Evolutionary conservation across 2,888 invertebrate genomes (phyloP), one percentile per base, ranked within the genome.

Genomic region (Pheosia tremula): DNA sequence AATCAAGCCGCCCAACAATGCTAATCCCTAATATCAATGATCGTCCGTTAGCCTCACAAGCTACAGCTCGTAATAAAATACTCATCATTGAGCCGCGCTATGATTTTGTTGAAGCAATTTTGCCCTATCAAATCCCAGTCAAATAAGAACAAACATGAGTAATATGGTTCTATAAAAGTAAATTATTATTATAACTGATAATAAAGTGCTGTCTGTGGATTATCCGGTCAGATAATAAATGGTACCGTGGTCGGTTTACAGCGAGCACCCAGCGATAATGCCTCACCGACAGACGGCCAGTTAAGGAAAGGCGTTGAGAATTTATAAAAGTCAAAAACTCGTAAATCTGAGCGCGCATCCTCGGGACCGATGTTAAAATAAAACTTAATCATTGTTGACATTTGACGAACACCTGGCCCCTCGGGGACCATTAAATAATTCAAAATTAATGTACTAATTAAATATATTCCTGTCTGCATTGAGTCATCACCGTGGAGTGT

Each of bases 101-200:
- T 90, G 86, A 89, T 88, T 90, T 89, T 87, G 90, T 89, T 86
- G 82, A 83, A 79, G 86, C 85, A 85, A 89, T 90, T 87, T 84
- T 76, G 82, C 83, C 82, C 85, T 87, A 89, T 89, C 89, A 86
- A 88, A 85, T 83, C 73, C 81, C 86, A 87, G 87, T 91, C 90
- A 90, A 90, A 92, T 91, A 91, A 91, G 89, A 91, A 91, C 91
- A 89, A 90, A 90, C 87, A 87, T 90, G 87, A 91, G 86, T 91
- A 88, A 91, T 91, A 89, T 85, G 88, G 86, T 87, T 90, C 91
- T 90, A 91, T 92, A 91, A 91, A 91, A 91, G 90, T 92, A 91
- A 91, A 89, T 92, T 91, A 92, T 92, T 92, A 89, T 92, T 88
- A 90, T 92, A 91, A 91, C 91, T 91, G 91, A 91, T 91, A 91